These are phyloP conservation scores for Pempheris klunzingeri DNA, from an alignment of 2,797 vertebrate genomes.

Conservation along the genomic window DNA sequence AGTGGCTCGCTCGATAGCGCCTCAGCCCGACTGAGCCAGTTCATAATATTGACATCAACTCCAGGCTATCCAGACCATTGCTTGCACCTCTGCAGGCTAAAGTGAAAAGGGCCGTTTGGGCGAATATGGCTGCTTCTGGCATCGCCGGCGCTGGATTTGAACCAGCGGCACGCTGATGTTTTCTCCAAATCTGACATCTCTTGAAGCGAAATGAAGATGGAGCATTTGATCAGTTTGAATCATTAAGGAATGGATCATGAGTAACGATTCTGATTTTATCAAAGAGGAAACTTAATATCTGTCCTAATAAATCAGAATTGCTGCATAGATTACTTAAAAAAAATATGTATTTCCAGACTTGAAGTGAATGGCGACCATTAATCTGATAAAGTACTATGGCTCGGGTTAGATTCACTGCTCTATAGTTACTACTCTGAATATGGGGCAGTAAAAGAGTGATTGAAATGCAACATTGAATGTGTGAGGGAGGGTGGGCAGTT, in stretches of 20 bases:
- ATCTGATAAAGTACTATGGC: conserved; percentile 66
- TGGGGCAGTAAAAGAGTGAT: conserved; percentile 79
- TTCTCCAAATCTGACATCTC: conserved; percentile 67
- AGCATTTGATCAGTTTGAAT: conserved; percentile 44
- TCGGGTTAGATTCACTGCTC: conserved; percentile 65
- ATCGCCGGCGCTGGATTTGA: conserved; percentile 48
- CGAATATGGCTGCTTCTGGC: conserved; percentile 51
- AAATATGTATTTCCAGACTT: conserved; percentile 34
- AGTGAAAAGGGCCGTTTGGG: conserved; percentile 49
- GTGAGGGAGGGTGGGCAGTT: conserved; percentile 52
- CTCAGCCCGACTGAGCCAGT: conserved; percentile 31
- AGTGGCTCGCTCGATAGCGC: conserved; percentile 31
- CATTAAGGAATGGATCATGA: conserved; percentile 47
- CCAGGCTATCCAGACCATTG: conserved; percentile 44
- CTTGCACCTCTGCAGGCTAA: conserved; percentile 52
- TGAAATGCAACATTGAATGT: conserved; percentile 82
- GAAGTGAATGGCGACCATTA: conserved; percentile 57
- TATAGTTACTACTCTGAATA: conserved; percentile 67
- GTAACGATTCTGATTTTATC: conserved; percentile 58
- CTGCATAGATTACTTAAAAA: conserved; percentile 31
- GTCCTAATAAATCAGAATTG: conserved; percentile 48
- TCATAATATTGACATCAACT: conserved; percentile 57
- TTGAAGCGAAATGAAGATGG: conserved; percentile 59
- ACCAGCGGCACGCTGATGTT: conserved; percentile 55
- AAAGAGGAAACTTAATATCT: conserved; percentile 50